phyloP scores from a whole-genome alignment of 2,888 invertebrate genomes.

The Apoderus coryli region DNA sequence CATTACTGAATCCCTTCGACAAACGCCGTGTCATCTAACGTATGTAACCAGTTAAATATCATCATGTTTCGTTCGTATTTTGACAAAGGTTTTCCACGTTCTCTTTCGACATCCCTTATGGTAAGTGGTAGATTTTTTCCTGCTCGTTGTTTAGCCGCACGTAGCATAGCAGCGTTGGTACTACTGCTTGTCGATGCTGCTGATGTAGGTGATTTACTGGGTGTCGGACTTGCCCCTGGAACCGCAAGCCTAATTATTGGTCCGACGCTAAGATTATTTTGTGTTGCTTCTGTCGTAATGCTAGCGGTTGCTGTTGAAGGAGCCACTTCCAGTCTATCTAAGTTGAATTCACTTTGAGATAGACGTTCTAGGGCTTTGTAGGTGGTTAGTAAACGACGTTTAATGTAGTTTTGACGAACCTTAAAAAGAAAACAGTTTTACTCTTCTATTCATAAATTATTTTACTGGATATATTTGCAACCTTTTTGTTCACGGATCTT shows the following conservation, averaged over 20 bases:
- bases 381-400: conserved; percentile 60
- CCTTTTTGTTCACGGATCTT: conserved; percentile 68
- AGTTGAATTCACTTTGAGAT: conserved; percentile 73
- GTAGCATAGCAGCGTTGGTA: conserved; percentile 30
- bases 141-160: conserved; percentile 33
- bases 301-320: conserved; percentile 36
- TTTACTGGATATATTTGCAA: no score
- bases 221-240: conserved; percentile 25
- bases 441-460: no score
- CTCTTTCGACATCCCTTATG: conserved; percentile 64
- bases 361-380: conserved; percentile 68
- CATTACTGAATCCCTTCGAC: conserved; percentile 33
- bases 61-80: conserved; percentile 89
- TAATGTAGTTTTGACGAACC: conserved; percentile 71
- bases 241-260: conserved; percentile 32
- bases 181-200: conserved; percentile 28
- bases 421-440: conserved; percentile 28
- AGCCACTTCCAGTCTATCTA: conserved; percentile 55
- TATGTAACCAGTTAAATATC: conserved; percentile 90
- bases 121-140: conserved; percentile 47
- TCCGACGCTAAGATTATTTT: no score
- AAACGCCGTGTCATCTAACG: conserved; percentile 57
- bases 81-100: conserved; percentile 70
- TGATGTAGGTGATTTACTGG: conserved; percentile 25
- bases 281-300: conserved; percentile 25